A percentile compares a stretch with the other conserved stretches of the same genome.
Conservation (phyloP, 2,113 vertebrate genomes). For the Aviceda subcristata region DNA sequence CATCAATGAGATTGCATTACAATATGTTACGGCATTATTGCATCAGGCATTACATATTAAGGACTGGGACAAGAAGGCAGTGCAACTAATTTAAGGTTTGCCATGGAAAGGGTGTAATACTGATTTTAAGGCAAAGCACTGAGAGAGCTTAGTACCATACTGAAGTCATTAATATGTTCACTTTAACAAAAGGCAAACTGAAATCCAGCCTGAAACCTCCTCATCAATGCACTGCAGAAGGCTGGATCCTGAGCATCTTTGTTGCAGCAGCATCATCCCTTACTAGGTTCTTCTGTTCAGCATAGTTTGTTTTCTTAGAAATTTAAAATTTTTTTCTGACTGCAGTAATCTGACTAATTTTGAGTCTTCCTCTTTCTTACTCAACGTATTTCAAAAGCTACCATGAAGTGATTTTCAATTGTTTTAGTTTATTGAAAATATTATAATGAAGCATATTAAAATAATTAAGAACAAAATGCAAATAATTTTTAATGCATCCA, state of each 20-base stretch:
- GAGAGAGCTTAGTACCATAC: neutral
- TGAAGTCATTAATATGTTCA: neutral
- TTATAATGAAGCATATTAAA: neutral
- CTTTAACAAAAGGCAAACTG: neutral
- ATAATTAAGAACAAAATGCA: neutral
- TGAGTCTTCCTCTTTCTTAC: neutral
- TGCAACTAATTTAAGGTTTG: neutral
- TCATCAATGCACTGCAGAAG: neutral
- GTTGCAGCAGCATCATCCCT: neutral
- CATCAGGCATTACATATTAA: neutral
- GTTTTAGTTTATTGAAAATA: neutral
- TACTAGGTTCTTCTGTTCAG: neutral
- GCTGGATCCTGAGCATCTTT: neutral
- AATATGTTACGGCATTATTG: neutral
- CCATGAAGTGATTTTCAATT: neutral
- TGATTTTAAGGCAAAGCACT: neutral
- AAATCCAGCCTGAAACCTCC: neutral
- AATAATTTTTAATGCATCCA: neutral
- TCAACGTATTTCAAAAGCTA: neutral
- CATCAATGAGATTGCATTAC: neutral
- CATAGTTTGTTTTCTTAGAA: neutral
- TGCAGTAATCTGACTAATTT: neutral
- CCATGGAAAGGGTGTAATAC: neutral
- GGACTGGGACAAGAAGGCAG: neutral
- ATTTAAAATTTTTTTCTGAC: neutral